A percentile compares a stretch with the other conserved stretches of the same genome.
Evolutionary conservation across 2,888 invertebrate genomes (phyloP).

Genomic region (Eucera pruinosa): DNA sequence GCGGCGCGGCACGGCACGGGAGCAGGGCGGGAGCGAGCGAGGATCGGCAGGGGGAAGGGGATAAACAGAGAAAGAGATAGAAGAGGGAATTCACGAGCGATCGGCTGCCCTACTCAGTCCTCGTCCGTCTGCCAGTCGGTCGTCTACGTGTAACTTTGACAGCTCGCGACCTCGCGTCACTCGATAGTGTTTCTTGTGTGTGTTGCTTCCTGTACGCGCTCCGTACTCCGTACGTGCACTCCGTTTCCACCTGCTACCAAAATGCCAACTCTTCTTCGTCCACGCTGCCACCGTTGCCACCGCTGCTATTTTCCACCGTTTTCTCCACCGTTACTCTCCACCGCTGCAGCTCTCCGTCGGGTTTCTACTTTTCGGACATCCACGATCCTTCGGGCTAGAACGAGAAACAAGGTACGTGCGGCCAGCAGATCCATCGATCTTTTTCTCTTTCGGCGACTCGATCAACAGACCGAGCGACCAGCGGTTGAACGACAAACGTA

Average conservation of each 20-base stretch:
- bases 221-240: no score
- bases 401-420: conserved; percentile 28
- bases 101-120: conserved; percentile 81
- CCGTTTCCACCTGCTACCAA: no score
- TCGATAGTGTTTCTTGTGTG: conserved; percentile 31
- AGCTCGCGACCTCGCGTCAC: conserved; percentile 56
- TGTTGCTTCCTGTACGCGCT: neutral
- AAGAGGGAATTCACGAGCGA: conserved; percentile 79
- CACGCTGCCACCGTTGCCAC: no score
- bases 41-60: conserved; percentile 61
- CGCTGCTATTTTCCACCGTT: no score
- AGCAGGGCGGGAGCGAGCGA: conserved; percentile 49
- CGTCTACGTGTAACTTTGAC: conserved; percentile 72
- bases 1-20: conserved; percentile 6
- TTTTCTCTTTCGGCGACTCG: rapidly evolving
- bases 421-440: neutral
- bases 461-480: no score
- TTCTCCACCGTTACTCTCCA: no score
- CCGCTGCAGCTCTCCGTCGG: no score
- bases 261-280: no score
- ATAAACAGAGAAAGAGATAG: conserved; percentile 65
- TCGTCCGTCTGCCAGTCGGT: conserved; percentile 82
- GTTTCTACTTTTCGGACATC: neutral
- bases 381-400: neutral
- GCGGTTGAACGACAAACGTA: no score